phyloP scores from a whole-genome alignment of 1,140 invertebrate species.

The Aplysia californica region DNA sequence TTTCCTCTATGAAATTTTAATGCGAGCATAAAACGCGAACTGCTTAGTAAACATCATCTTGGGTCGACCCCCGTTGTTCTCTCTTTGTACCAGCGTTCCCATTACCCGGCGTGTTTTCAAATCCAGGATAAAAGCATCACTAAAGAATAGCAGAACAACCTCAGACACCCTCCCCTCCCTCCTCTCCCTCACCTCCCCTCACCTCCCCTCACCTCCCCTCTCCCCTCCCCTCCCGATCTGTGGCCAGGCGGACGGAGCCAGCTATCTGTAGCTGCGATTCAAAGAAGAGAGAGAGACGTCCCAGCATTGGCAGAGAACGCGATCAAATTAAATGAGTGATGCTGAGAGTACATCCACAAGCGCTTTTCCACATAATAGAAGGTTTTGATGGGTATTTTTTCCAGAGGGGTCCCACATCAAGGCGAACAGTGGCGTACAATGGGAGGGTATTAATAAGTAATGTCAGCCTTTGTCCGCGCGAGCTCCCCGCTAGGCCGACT shows the following conservation, averaged over 20 bases:
- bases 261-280: neutral
- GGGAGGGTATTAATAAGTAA: constrained; percentile 20
- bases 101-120: neutral
- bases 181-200: no score
- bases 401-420: neutral
- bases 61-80: no score
- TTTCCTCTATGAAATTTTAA: constrained; percentile 1
- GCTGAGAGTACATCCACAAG: neutral
- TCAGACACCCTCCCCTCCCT: no score
- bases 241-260: neutral
- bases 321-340: constrained; percentile 17
- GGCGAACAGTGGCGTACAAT: neutral
- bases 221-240: no score
- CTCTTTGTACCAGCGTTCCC: neutral
- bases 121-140: neutral
- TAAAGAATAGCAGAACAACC: constrained; percentile 1
- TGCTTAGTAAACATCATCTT: constrained; percentile 1
- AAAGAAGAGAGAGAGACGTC: neutral
- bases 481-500: neutral
- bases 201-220: no score
- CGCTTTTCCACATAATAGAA: neutral
- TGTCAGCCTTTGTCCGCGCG: neutral
- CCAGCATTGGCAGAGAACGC: neutral
- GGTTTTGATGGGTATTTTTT: neutral
- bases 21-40: neutral